Base-by-base conservation (phyloP, 2,797 vertebrate genomes). In the Perdix hodgsoniae region DNA sequence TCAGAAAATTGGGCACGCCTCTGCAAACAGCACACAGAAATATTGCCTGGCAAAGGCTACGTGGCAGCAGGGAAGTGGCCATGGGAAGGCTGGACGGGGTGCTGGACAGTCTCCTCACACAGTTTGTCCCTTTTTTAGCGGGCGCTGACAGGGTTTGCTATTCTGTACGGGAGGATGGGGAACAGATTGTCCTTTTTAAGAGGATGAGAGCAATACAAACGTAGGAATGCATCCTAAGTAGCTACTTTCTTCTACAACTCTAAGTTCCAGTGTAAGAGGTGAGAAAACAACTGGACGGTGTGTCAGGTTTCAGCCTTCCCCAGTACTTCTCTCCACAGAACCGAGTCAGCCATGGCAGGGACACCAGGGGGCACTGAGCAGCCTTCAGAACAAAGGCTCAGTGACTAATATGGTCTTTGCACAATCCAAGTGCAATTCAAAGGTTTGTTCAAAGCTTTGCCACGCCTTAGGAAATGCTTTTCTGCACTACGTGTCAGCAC, bases 391-490 rank as follows among this genome's bases (percentile, higher is more conserved):
- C 44, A 37, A 60, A 81, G 47, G 40, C 9, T 85, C 54, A 44
- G 1, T 63, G 39, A 74, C 39, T 77, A 42, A 56, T 35, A 9
- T 0, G 29, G 31, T 50, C 50, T 50, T 87, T 78, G 37, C 29
- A 22, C 42, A 40, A n/a, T 6, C 21, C 75, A 80, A 73, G 35
- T 3, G 40, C 33, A 47, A 88, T 91, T 91, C 40, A 77, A 77
- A 74, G 7, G 37, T 77, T 78, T 69, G 35, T 79, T 90, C 89
- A 81, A n/a, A 91, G 72, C 37, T 70, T 75, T 78, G 91, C 88
- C 78, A 77, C 69, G 0, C 95, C 93, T 94, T 47, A 5, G 70
- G 82, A 92, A 95, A 93, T 92, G 86, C 70, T 87, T 94, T 92
- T n/a, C 61, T n/a, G 4, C 10, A 17, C 61, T 75, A 95, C 31